Evolutionary conservation across 2,113 vertebrate genomes (phyloP), one percentile per base, ranked within the genome.

Genomic region (Pachycephala philippinensis): DNA sequence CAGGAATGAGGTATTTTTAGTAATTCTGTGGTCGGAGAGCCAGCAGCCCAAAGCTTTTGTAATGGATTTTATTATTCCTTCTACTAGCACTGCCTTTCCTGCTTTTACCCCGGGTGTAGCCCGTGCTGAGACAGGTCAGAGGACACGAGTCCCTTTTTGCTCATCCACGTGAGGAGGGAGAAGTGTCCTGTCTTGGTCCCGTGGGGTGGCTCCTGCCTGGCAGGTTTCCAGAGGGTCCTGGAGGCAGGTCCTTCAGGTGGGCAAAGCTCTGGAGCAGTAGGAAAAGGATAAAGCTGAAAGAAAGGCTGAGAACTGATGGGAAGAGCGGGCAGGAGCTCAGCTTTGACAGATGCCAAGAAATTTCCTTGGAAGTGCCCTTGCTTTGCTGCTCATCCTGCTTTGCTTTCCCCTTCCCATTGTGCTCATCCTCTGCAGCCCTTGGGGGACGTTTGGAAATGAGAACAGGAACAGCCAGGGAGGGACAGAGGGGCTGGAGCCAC

Each of bases 21-120:
- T 59, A 60, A 12, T 44, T 31, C 23, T 44, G 17, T 90, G 76
- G 52, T 66, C n/a, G 1, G 87, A 49, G 7, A 86, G 68, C 85
- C 87, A 75, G 77, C 68, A 72, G 81, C 80, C 85, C 93, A 61
- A 84, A 90, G 92, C 76, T 89, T 94, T 95, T 92, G 22, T 35
- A 77, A 52, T 15, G 71, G 72, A 53, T 75, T 28, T 81, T 83
- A 20, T n/a, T 79, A 54, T 35, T 77, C 47, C 42, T 78, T 56
- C 17, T 59, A 13, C 31, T 52, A 15, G 35, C 47, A 5, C 45
- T 83, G 71, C 82, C 71, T 74, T 89, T 69, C 54, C 45, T 39
- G 3, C 65, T 57, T 50, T 54, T 87, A 7, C 11, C 56, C 44
- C 19, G 7, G 42, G 42, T 44, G 42, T 44, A 44, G 17, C 42